Evolutionary conservation across 2,113 vertebrate species (phyloP).

Genomic region (Peromyscus polionotus): DNA sequence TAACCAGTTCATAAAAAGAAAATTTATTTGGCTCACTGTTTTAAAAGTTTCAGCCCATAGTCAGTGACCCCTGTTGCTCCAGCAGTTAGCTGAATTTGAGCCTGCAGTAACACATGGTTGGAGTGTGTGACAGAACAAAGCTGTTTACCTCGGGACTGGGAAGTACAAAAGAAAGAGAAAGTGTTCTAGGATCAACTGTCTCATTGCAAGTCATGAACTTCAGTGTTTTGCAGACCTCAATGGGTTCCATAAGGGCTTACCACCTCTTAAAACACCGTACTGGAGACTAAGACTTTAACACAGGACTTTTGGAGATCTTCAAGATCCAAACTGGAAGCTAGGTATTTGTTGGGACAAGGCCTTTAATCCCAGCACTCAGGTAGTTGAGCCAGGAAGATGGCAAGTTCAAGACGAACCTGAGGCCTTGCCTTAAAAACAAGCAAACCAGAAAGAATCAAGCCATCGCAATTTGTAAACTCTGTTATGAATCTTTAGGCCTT

Average conservation of each 20-base stretch:
- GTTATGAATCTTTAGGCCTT: background rate
- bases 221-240: background rate
- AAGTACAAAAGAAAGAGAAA: background rate
- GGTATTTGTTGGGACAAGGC: background rate
- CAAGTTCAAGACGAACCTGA: background rate
- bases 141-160: background rate
- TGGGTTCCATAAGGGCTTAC: background rate
- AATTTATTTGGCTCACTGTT: background rate
- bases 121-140: background rate
- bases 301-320: background rate
- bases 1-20: background rate
- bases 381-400: background rate
- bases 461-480: background rate
- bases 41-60: background rate
- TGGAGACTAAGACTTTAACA: background rate
- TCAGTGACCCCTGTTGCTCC: background rate
- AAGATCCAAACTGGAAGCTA: background rate
- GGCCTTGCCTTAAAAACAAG: background rate
- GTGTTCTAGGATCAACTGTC: background rate
- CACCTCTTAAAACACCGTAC: too few species aligned
- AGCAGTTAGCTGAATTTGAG: background rate
- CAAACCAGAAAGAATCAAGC: background rate
- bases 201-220: background rate
- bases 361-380: background rate
- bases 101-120: background rate